Evolutionary conservation across 2,888 invertebrate genomes (phyloP).

Genomic region (Agrenia bidenticulata): DNA sequence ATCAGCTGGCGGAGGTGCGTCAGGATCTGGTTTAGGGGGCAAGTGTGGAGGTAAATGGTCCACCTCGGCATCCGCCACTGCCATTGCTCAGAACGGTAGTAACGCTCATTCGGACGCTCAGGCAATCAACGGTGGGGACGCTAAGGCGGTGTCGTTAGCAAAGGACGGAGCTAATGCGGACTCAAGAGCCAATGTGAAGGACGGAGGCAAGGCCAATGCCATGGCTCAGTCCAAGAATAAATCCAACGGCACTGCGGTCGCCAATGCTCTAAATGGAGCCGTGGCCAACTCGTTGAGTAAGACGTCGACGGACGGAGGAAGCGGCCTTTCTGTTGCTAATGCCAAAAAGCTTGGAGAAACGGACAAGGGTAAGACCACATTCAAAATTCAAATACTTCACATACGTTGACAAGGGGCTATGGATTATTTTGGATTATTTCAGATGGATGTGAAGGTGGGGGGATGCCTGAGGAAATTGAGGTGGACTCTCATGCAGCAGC

Average conservation of each 20-base stretch:
- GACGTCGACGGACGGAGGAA: not conserved
- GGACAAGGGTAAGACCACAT: not conserved
- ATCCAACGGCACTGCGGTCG: not conserved
- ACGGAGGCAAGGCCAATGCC: not conserved
- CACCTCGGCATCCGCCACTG: slow-evolving; percentile 10
- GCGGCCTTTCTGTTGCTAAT: not conserved
- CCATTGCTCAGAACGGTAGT: slow-evolving; percentile 15
- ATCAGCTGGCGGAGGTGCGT: not conserved
- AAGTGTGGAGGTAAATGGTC: not conserved
- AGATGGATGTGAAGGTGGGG: slow-evolving; percentile 1
- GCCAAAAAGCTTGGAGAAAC: not conserved
- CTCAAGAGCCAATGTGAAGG: not conserved
- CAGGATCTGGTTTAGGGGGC: not conserved
- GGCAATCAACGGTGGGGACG: not conserved
- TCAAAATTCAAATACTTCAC: too few species aligned
- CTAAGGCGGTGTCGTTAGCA: not conserved
- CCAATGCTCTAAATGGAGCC: not conserved
- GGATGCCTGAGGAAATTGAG: slow-evolving; percentile 6
- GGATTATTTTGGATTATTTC: too few species aligned
- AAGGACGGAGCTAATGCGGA: slow-evolving; percentile 4
- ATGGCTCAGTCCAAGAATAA: not conserved
- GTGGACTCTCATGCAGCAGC: slow-evolving; percentile 10
- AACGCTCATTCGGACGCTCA: slow-evolving; percentile 6
- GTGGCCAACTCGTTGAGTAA: not conserved
- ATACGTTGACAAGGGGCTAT: too few species aligned